Base-by-base conservation (phyloP, 2,888 invertebrate species). In the Arrhopalites spinosus region DNA sequence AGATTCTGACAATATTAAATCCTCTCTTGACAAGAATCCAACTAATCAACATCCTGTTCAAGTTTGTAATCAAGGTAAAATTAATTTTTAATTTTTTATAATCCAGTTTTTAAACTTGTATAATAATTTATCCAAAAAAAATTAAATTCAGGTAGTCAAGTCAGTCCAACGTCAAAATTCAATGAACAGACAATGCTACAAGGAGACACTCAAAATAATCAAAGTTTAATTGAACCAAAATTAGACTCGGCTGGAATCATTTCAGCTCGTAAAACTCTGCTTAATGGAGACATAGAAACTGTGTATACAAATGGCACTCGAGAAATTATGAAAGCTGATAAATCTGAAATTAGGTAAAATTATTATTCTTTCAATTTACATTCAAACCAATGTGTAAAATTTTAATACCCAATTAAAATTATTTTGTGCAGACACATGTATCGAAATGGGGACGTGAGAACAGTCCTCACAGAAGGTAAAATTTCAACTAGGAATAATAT, bases 401-500 rank as follows among this genome's bases (percentile, higher is more conserved):
- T 50, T n/a, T 15, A 27, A 61, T 3, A 61, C 7, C 15, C 27
- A 20, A 66, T 68, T 68, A 13, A 15, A 11, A 47, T 2, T 11
- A 3, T 36, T 20, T 3, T 56, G 47, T 47, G 2, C 75, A 80
- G 71, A 23, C 74, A 74, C 25, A 59, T 68, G 56, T 74, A 68
- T 20, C 66, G 68, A 3, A 96, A 96, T 87, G 95, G 95, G n/a
- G 96, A 96, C 86, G 88, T 94, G 0, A 93, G 95, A 84, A 94
- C 95, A 85, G 93, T 92, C 11, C 89, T 91, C 84, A 89, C 89
- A 83, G 11, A 36, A 7, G 36, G 36, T 36, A 36, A 36, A n/a
- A n/a, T n/a, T n/a, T n/a, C n/a, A n/a, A n/a, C n/a, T n/a, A n/a
- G n/a, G n/a, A n/a, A 36, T 36, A 3, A 36, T 11, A 36, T 36